Percentiles rank a stretch among this genome's conserved stretches.
These are phyloP conservation scores for Hemitrygon akajei DNA, from an alignment of 2,797 vertebrate species.

Conservation along the genomic window DNA sequence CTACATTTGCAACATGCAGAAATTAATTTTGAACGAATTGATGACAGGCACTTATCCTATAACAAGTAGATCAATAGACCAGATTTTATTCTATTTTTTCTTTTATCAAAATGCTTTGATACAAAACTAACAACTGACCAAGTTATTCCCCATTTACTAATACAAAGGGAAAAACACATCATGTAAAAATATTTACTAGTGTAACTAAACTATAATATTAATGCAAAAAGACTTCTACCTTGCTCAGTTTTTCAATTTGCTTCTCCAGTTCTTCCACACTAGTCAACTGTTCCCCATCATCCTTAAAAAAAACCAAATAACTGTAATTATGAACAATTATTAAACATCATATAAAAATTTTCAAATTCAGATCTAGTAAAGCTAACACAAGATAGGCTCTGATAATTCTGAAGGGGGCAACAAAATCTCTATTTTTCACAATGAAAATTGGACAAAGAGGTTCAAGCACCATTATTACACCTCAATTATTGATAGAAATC, in stretches of 20 bases:
- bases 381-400: not conserved
- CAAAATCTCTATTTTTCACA: not conserved
- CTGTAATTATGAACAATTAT: not conserved
- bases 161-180: not conserved
- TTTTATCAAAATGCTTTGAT: not conserved
- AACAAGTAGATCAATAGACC: not conserved
- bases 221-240: conserved; percentile 61
- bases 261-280: conserved; percentile 88
- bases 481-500: not conserved
- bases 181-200: conserved; percentile 6
- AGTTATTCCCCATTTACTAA: not conserved
- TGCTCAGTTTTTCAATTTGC: conserved; percentile 82
- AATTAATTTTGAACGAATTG: not conserved
- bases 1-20: not conserved
- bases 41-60: not conserved
- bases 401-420: not conserved
- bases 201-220: not conserved
- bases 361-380: not conserved
- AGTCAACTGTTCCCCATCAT: conserved; percentile 73
- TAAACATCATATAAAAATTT: not conserved
- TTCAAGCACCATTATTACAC: not conserved
- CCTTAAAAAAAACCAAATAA: conserved; percentile 57
- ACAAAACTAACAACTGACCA: not conserved
- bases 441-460: not conserved
- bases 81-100: not conserved